These are phyloP conservation scores for Amphibalanus amphitrite DNA, from an alignment of 1,140 invertebrate species.

Conservation along the genomic window DNA sequence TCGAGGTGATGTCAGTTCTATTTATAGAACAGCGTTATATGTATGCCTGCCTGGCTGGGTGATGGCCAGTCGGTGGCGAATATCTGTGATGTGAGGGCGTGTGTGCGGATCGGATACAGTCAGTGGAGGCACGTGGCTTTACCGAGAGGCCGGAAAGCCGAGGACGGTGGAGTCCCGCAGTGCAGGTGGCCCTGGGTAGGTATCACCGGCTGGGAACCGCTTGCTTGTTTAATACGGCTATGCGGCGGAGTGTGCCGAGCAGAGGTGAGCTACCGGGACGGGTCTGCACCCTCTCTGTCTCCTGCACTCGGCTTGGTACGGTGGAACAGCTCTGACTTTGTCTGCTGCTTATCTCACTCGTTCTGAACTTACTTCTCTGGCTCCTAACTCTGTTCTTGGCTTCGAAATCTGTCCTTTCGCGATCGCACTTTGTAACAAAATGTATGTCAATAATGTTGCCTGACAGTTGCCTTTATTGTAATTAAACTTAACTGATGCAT, in stretches of 20 bases:
- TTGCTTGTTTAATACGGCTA: background rate
- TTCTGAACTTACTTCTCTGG: too few species aligned
- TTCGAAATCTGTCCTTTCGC: too few species aligned
- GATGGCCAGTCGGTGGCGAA: background rate
- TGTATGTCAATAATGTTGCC: too few species aligned
- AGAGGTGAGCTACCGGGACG: background rate
- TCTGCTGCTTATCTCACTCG: too few species aligned
- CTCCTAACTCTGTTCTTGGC: too few species aligned
- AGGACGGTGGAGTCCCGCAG: background rate
- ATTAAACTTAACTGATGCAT: too few species aligned
- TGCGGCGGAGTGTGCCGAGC: background rate
- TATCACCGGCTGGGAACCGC: background rate
- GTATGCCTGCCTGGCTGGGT: background rate
- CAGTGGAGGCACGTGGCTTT: background rate
- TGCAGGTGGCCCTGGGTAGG: background rate
- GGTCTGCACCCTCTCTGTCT: too few species aligned
- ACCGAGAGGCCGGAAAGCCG: too few species aligned
- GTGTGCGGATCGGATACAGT: background rate
- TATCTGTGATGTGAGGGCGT: background rate
- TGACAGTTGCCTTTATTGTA: too few species aligned
- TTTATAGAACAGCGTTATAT: background rate
- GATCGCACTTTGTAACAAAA: too few species aligned
- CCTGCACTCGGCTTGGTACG: too few species aligned
- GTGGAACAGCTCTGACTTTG: too few species aligned
- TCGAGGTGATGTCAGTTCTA: background rate